Evolutionary conservation across 1,140 invertebrate species (phyloP), one percentile per base, ranked within the genome.

Genomic region (Papilio helenus): DNA sequence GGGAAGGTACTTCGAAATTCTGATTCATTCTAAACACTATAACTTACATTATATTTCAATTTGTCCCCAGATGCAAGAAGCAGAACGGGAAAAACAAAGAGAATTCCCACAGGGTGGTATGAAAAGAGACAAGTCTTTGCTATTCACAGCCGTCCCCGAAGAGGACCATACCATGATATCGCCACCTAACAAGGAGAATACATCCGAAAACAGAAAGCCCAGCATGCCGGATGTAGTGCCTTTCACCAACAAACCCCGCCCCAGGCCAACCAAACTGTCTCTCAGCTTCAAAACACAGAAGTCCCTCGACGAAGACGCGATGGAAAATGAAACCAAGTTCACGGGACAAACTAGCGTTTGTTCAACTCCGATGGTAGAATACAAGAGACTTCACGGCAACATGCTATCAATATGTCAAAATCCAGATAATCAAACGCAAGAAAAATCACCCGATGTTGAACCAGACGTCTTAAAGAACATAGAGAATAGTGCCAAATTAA

Each of bases 101-200:
- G 90, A 93, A 8, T 89, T 91, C 68, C 90, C 90, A 16, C 90
- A 92, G 76, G 83, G 85, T 2, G 92, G 92, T 23, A 96, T 97
- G 95, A 98, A 97, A 90, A 95, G 97, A 34, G 97, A 97, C 87
- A 96, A 96, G 76, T 97, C 97, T 0, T 90, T 97, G 1, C 96
- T 97, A 39, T 97, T 97, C 81, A 97, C 97, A 0, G 95, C 96
- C 2, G 96, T 97, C 39, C 97, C 97, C 3, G 97, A 98, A 93
- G 97, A 97, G 89, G 96, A 95, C 55, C 95, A 95, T 83, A 94
- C 89, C 42, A 93, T 92, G 88, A 94, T 89, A 79, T 93, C 89
- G 3, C 91, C 89, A 5, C 91, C 90, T 9, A 87, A 90, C 85
- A 81, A 83, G 85, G 85, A 90, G 85, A 84, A 85, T 87, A 49